phyloP scores from a whole-genome alignment of 2,888 invertebrate species.

The Drepanosiphum platanoidis region DNA sequence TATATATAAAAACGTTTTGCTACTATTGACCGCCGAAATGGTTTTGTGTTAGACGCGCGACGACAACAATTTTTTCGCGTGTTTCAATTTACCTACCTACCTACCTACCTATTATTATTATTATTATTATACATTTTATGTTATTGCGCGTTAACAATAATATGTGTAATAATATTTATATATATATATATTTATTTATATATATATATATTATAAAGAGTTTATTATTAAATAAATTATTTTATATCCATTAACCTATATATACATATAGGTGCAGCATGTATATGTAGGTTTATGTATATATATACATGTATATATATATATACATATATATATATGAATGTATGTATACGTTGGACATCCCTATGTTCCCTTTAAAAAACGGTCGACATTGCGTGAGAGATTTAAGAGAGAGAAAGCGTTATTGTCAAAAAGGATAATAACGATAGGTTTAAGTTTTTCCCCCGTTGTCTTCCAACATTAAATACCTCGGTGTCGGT shows the following conservation, averaged over 20 bases:
- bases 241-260: not conserved
- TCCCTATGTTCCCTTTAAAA: not conserved
- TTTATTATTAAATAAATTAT: constrained; percentile 1
- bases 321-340: not conserved
- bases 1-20: not conserved
- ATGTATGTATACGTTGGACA: not conserved
- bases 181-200: not conserved
- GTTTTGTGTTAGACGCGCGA: not conserved
- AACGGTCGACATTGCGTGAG: too few relatives aligned
- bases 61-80: not conserved
- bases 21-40: not conserved
- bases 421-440: too few relatives aligned
- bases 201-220: not conserved
- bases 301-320: not conserved
- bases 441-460: not conserved
- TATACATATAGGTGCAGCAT: not conserved
- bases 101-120: too few relatives aligned
- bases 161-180: not conserved
- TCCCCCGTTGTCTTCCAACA: not conserved
- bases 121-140: not conserved
- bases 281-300: not conserved
- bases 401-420: not conserved
- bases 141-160: not conserved
- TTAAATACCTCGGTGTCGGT: not conserved
- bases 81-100: not conserved